Percentiles rank a stretch among this genome's conserved stretches.
Evolutionary conservation across 2,888 invertebrate genomes (phyloP).

Genomic region (Actias luna): DNA sequence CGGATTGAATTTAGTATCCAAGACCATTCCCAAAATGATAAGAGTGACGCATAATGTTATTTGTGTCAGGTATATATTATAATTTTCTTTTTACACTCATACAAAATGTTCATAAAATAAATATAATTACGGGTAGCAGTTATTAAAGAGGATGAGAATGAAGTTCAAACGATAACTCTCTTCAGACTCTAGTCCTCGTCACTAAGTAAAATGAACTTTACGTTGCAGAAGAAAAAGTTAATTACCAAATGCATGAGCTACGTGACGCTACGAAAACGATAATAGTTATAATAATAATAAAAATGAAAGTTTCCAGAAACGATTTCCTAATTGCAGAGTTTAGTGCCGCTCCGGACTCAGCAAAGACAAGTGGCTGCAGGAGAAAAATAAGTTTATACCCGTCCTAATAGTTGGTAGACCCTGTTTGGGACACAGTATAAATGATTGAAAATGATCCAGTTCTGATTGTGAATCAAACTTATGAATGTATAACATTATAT

Average conservation of each 20-base stretch:
- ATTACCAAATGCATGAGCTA: too few species aligned
- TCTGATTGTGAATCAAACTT: neutral
- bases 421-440: slow-evolving; percentile 5
- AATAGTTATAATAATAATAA: neutral
- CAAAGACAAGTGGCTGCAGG: slow-evolving; percentile 55
- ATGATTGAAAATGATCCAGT: neutral
- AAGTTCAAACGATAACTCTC: neutral
- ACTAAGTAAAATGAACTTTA: neutral
- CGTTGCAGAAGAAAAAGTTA: neutral
- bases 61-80: too few species aligned
- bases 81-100: too few species aligned
- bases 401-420: slow-evolving; percentile 40
- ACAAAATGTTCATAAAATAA: too few species aligned
- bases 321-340: slow-evolving; percentile 44
- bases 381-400: slow-evolving; percentile 52
- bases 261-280: neutral
- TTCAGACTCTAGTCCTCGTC: neutral
- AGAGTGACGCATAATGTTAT: too few species aligned
- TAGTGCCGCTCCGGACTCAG: slow-evolving; percentile 39
- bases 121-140: too few species aligned
- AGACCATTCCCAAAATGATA: too few species aligned
- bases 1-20: too few species aligned
- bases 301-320: neutral
- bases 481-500: neutral
- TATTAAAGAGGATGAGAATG: neutral